A percentile compares a stretch with the other conserved stretches of the same genome.
Evolutionary conservation across 1,140 invertebrate genomes (phyloP).

Genomic region (Stratiolaelaps scimitus): DNA sequence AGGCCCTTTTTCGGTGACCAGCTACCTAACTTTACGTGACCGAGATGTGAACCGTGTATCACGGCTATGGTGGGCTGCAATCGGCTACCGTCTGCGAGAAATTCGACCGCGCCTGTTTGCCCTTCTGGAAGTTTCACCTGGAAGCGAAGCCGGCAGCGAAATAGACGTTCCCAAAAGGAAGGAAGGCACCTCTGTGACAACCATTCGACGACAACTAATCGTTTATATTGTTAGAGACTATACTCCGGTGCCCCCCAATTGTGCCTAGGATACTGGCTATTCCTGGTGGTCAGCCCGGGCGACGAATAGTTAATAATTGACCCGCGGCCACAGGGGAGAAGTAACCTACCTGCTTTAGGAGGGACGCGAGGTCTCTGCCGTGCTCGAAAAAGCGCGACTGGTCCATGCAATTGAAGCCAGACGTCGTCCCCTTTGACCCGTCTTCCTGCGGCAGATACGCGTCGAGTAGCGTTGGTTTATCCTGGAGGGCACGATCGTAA

Average conservation of each 20-base stretch:
- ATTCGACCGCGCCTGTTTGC: constrained; percentile 15
- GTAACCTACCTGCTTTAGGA: constrained; percentile 12
- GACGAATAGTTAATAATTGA: constrained; percentile 3
- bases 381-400: constrained; percentile 26
- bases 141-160: no score
- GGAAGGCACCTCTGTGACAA: no score
- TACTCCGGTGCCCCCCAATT: no score
- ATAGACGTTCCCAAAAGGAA: no score
- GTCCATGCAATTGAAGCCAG: constrained; percentile 26
- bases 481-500: constrained; percentile 20
- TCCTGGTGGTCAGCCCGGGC: no score
- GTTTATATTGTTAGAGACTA: no score
- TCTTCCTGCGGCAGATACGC: not conserved
- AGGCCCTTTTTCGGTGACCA: constrained; percentile 24
- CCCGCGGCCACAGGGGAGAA: no score
- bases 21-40: constrained; percentile 20
- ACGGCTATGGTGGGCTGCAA: constrained; percentile 5
- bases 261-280: no score
- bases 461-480: constrained; percentile 23
- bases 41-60: constrained; percentile 19
- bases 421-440: not conserved
- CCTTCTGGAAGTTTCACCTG: constrained; percentile 25
- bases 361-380: constrained; percentile 4
- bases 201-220: no score
- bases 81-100: constrained; percentile 10